Evolutionary conservation across 2,888 invertebrate genomes (phyloP), one percentile per base, ranked within the genome.

Genomic region (Drosophila longiperda): DNA sequence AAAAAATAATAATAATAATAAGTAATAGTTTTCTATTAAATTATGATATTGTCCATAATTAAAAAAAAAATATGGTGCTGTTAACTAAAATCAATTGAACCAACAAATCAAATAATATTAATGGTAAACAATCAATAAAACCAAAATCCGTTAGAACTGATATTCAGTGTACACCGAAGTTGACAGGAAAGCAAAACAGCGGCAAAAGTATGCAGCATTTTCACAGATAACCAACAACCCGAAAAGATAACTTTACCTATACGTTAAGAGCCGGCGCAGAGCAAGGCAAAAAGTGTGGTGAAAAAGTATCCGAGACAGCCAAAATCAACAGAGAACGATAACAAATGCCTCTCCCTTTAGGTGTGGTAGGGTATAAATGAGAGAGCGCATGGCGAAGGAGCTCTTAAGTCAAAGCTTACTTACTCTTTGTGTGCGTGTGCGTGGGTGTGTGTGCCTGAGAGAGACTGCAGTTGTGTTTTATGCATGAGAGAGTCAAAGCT

Each of bases 241-340:
- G 11, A 42, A 70, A 42, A 65, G 67, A 17, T 11, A 26, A 26
- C 29, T 61, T 73, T 67, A 66, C 67, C 53, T 80, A 52, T 66
- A 53, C 60, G 63, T 69, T 75, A 65, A 62, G 68, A 90, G 82
- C 87, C 87, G 87, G 87, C 80, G 80, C 80, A 86, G 73, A 59
- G 58, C 40, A 45, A 38, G 71, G 62, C 66, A 58, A 55, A 72
- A 74, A 83, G 90, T 90, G 77, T 88, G 87, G 89, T 88, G 82
- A 83, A 89, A 85, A 49, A 32, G 15, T 23, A 55, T 40, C 20
- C 11, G 57, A 20, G 59, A 40, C 49, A 48, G 62, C 40, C 42
- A 60, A 34, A 64, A 20, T 29, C 42, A 49, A 34, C 20, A 65
- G 57, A 50, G 53, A 50, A 15, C 45, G 23, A 15, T 23, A 45